Evolutionary conservation across 53 echinoderm and acorn worm species (phyloP).

Genomic region (Temnopleurus reevesii): DNA sequence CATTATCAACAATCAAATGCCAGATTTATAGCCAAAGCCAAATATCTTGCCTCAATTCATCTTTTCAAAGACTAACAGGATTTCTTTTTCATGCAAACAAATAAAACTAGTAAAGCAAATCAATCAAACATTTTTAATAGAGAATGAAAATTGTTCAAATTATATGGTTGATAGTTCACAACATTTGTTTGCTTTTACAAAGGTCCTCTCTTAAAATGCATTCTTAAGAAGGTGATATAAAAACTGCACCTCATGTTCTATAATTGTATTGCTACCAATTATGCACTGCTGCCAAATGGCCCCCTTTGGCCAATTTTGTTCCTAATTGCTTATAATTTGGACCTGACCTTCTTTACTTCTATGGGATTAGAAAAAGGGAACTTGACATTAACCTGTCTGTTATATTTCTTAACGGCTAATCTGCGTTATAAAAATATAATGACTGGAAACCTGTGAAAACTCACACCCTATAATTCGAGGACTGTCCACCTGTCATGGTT

Average conservation of each 20-base stretch:
- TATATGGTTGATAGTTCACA: no score
- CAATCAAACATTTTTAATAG: no score
- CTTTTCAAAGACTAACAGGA: no score
- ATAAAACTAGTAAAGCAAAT: no score
- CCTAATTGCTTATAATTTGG: background rate
- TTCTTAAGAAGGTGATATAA: background rate
- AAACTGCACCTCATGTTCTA: background rate
- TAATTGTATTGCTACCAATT: background rate
- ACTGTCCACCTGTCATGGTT: background rate
- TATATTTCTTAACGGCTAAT: background rate
- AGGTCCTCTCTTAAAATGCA: background rate
- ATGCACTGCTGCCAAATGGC: no score
- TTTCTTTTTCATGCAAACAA: no score
- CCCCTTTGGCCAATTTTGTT: background rate
- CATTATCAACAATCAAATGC: no score
- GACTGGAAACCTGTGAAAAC: background rate
- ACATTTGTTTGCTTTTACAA: constrained; percentile 20
- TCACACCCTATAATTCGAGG: background rate
- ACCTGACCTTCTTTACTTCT: constrained; percentile 19
- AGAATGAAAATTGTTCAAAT: no score
- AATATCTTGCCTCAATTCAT: no score
- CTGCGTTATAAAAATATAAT: background rate
- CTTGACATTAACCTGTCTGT: background rate
- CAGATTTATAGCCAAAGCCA: no score
- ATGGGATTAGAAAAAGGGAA: background rate